Percentiles rank a stretch among this genome's conserved stretches.
These are phyloP conservation scores for Proteles cristata DNA, from an alignment of 2,113 vertebrate genomes.

Conservation along the genomic window DNA sequence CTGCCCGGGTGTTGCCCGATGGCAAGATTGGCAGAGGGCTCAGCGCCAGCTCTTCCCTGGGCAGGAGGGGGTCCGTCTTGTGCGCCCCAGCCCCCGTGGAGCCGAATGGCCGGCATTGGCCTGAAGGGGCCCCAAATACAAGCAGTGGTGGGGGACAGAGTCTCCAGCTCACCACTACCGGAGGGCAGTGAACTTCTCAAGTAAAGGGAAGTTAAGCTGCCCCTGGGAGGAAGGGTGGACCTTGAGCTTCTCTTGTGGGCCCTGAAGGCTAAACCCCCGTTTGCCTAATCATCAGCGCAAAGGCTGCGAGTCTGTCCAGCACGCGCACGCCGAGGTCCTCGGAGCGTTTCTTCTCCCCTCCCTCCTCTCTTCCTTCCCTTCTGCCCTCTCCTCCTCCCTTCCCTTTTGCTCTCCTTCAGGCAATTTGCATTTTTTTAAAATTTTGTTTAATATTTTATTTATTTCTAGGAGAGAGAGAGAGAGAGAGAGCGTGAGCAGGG, in stretches of 20 bases:
- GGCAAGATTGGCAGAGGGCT: background rate
- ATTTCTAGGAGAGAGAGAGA: too few relatives aligned
- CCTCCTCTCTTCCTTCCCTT: background rate
- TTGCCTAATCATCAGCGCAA: background rate
- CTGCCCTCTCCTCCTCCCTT: too few relatives aligned
- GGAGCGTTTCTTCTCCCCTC: background rate
- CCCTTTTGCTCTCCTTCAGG: background rate
- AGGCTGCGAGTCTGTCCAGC: fast-evolving
- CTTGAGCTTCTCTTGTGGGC: background rate
- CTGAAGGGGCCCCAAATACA: background rate
- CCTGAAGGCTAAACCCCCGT: background rate
- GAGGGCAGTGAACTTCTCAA: too few relatives aligned
- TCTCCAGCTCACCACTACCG: background rate
- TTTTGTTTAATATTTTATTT: too few relatives aligned
- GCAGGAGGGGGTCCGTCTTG: fast-evolving
- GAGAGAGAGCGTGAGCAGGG: too few relatives aligned
- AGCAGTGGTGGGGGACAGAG: fast-evolving
- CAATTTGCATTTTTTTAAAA: background rate
- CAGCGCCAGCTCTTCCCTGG: background rate
- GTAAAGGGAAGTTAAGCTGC: background rate
- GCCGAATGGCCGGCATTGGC: background rate
- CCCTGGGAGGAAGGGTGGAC: background rate
- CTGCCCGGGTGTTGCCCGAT: background rate
- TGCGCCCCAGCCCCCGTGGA: background rate
- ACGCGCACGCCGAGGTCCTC: fast-evolving